phyloP scores from a whole-genome alignment of 2,888 invertebrate genomes.

The Athrips mouffetella region DNA sequence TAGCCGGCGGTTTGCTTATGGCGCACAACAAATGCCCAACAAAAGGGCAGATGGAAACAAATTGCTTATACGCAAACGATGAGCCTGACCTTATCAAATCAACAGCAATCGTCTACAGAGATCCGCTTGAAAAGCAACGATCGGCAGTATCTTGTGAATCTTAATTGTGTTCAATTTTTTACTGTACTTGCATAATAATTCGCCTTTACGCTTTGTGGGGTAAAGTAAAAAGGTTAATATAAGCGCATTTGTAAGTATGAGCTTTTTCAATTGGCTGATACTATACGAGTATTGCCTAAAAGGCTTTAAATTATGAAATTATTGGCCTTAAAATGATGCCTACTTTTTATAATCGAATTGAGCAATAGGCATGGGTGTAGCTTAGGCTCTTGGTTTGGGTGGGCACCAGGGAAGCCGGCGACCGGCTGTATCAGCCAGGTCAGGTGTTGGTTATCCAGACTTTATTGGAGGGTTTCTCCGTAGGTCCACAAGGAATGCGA shows the following conservation, averaged over 20 bases:
- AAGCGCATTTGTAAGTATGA: too few species aligned
- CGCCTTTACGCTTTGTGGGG: too few species aligned
- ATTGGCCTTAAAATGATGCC: not conserved
- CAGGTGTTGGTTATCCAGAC: too few species aligned
- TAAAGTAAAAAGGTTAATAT: too few species aligned
- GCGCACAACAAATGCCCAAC: conserved; percentile 69
- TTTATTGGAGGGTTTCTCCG: too few species aligned
- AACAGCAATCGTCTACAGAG: conserved; percentile 61
- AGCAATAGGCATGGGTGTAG: not conserved
- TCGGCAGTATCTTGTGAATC: not conserved
- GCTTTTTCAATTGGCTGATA: not conserved
- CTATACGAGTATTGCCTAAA: not conserved
- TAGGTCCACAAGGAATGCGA: too few species aligned
- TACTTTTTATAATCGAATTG: not conserved
- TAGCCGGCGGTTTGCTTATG: conserved; percentile 86
- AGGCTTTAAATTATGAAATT: not conserved
- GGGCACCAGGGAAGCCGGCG: too few species aligned
- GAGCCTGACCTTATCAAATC: conserved; percentile 67
- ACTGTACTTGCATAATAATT: not conserved
- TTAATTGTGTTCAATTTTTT: not conserved
- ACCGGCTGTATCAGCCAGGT: too few species aligned
- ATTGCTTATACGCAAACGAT: conserved; percentile 38
- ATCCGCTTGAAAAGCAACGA: conserved; percentile 57
- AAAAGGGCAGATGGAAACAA: conserved; percentile 27
- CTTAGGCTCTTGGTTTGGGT: too few species aligned